Conservation (phyloP, 2,113 vertebrate species). For the Anhinga anhinga region DNA sequence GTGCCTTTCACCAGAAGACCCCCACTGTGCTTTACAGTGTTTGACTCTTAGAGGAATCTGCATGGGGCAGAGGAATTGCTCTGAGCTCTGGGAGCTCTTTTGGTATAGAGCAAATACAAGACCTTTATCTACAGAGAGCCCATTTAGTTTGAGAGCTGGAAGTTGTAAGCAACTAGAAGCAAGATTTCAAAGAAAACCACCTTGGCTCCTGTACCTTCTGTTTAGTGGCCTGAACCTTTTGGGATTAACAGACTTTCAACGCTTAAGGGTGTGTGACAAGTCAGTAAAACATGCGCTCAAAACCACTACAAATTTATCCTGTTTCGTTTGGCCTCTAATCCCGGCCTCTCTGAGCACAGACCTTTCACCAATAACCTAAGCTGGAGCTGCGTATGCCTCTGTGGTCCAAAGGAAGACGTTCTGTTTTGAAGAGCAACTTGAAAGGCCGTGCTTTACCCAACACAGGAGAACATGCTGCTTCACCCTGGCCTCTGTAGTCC, state of each 20-base stretch:
- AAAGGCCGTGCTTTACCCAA: not conserved
- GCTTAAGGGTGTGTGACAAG: not conserved
- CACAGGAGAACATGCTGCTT: not conserved
- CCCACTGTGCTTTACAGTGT: not conserved
- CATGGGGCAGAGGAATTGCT: not conserved
- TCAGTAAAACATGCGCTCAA: not conserved
- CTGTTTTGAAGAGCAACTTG: not conserved
- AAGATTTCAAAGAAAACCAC: not conserved
- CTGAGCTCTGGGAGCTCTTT: not conserved
- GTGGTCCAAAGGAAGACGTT: not conserved
- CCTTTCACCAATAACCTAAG: not conserved
- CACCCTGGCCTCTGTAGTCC: not conserved
- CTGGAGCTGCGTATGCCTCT: not conserved
- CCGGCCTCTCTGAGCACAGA: not conserved
- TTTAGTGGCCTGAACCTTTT: not conserved
- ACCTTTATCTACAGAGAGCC: slow-evolving; percentile 3
- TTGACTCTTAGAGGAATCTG: not conserved
- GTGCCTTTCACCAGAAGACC: not conserved
- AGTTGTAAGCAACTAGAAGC: not conserved
- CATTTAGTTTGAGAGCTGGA: not conserved
- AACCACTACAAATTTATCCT: not conserved
- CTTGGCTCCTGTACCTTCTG: not conserved
- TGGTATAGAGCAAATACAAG: not conserved
- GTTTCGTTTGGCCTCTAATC: not conserved
- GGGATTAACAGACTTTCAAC: not conserved